Percentiles rank a stretch among this genome's conserved stretches.
These are phyloP conservation scores for Apantesis nais DNA, from an alignment of 2,888 invertebrate genomes.

Conservation along the genomic window DNA sequence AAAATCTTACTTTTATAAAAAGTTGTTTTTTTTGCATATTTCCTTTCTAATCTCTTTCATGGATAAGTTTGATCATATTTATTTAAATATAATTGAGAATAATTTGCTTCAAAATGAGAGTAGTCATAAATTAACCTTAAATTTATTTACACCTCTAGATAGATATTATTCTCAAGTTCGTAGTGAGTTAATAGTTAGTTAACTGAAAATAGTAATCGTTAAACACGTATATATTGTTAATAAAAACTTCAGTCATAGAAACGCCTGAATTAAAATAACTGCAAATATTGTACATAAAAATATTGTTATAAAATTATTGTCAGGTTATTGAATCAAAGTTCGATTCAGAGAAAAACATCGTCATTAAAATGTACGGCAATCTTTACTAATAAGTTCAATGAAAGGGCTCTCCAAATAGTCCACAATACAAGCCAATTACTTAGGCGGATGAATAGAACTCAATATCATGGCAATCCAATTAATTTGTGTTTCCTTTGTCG, in stretches of 20 bases:
- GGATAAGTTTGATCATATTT: too few relatives aligned
- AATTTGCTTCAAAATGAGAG: too few relatives aligned
- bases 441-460: conserved; percentile 17
- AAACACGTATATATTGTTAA: too few relatives aligned
- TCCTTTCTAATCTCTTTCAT: too few relatives aligned
- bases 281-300: conserved; percentile 4
- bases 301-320: conserved; percentile 31
- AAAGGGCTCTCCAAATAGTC: conserved; percentile 11
- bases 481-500: conserved; percentile 16
- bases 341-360: conserved; percentile 9
- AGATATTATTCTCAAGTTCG: too few relatives aligned
- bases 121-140: neutral
- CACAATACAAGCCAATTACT: conserved; percentile 25
- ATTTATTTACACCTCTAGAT: too few relatives aligned
- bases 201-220: too few relatives aligned
- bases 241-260: neutral
- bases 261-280: conserved; percentile 26
- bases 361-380: conserved; percentile 11
- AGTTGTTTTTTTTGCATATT: too few relatives aligned
- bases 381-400: conserved; percentile 21
- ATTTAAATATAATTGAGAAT: too few relatives aligned
- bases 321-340: conserved; percentile 20
- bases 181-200: too few relatives aligned
- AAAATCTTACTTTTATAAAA: too few relatives aligned
- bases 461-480: conserved; percentile 18